Percentiles rank a stretch among this genome's conserved stretches.
Conservation (phyloP, 2,888 invertebrate genomes). For the Scaptomyza parva region DNA sequence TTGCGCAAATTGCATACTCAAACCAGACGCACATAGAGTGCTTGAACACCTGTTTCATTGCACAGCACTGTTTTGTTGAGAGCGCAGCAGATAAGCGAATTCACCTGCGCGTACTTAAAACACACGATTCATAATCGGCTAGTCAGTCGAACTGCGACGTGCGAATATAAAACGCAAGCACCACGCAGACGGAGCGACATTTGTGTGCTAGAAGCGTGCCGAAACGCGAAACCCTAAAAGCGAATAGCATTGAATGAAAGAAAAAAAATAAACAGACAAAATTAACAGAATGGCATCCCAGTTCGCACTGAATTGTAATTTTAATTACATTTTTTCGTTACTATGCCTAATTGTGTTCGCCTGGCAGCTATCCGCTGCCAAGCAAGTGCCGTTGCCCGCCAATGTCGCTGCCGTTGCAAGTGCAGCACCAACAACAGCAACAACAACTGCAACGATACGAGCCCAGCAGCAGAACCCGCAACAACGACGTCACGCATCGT, state of each 20-base stretch:
- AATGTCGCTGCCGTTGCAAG: conserved; percentile 51
- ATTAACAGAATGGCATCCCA: conserved; percentile 35
- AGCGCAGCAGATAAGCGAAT: conserved; percentile 17
- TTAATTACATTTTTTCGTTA: conserved; percentile 35
- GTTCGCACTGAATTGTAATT: conserved; percentile 17
- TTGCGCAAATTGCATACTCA: background rate
- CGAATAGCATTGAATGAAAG: conserved; percentile 40
- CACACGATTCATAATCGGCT: conserved; percentile 28
- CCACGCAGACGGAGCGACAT: conserved; percentile 22
- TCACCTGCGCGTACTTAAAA: conserved; percentile 31
- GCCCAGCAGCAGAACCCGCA: conserved; percentile 21
- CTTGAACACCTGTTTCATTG: conserved; percentile 28
- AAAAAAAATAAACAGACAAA: background rate
- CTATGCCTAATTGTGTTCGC: conserved; percentile 36
- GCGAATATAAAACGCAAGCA: conserved; percentile 53
- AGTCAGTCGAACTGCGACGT: conserved; percentile 37
- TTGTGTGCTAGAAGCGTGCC: conserved; percentile 37
- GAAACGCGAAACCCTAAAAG: conserved; percentile 49
- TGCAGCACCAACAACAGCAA: conserved; percentile 36
- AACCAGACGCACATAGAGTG: background rate
- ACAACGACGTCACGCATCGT: conserved; percentile 67
- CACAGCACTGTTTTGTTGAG: conserved; percentile 17
- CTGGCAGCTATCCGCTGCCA: conserved; percentile 53
- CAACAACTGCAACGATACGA: conserved; percentile 29
- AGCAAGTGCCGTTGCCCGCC: conserved; percentile 57